phyloP scores from a whole-genome alignment of 2,113 vertebrate genomes.

The Sapayoa aenigma region DNA sequence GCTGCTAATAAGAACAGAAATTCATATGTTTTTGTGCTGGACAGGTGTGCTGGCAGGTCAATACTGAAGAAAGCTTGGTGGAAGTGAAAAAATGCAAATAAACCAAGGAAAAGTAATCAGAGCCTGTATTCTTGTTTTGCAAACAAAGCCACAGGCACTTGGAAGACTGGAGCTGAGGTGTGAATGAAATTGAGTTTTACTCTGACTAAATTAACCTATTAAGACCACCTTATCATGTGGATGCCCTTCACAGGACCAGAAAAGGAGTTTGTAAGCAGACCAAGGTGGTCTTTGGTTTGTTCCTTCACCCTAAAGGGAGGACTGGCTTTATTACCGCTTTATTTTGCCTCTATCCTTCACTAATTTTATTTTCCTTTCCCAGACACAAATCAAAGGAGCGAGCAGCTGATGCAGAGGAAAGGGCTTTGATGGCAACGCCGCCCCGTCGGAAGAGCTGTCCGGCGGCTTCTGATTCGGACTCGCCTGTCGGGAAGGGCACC shows the following conservation, averaged over 20 bases:
- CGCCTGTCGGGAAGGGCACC: rapidly evolving
- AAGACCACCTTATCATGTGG: neutral
- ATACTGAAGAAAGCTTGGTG: neutral
- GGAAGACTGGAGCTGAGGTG: neutral
- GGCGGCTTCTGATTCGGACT: rapidly evolving
- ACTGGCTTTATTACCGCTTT: neutral
- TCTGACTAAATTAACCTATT: neutral
- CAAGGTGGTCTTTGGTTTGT: neutral
- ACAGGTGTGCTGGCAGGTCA: rapidly evolving
- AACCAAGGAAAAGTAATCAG: neutral
- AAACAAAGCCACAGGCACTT: neutral
- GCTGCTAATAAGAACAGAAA: neutral
- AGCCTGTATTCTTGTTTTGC: neutral
- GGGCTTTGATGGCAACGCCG: neutral
- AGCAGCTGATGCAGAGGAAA: neutral
- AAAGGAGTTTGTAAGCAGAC: neutral
- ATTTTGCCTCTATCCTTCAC: neutral
- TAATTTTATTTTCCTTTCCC: neutral
- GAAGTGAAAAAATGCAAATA: neutral
- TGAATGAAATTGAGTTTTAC: neutral
- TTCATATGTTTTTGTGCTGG: neutral
- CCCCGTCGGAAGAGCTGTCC: neutral
- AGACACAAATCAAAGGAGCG: rapidly evolving
- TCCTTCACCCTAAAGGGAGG: neutral
- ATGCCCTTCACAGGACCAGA: neutral